Evolutionary conservation across 2,113 vertebrate species (phyloP), one percentile per base, ranked within the genome.

Genomic region (Notechis scutatus): DNA sequence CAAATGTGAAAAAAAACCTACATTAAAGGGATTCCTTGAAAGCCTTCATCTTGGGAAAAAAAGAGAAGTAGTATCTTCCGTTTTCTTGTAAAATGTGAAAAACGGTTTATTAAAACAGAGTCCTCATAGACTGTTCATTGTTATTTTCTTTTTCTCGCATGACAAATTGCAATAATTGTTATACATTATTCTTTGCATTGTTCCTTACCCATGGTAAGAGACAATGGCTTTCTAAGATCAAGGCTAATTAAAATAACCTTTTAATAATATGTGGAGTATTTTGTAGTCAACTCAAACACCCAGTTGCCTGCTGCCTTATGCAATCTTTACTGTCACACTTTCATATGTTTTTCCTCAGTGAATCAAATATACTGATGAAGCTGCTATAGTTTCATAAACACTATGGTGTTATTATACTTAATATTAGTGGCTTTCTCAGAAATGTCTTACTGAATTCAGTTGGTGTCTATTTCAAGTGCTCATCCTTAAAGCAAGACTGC

Each of bases 131-230:
- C 11, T 1, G 91, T 94, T 89, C 88, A 59, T 26, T 3, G 3
- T 89, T 94, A 74, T 91, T 93, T 91, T 90, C 1, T 94, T 20
- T 7, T 92, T 55, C 29, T 91, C 87, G 0, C 85, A 0, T 39
- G 54, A 61, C 90, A 93, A 92, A 92, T 90, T 0, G 7, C 39
- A 93, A 21, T 93, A 95, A 92, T 92, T 96, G 94, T 89, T 90
- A 92, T 61, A 88, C 21, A 39, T 94, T 85, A 56, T 81, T 24
- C 42, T 7, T 91, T 74, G 94, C 1, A 1, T 94, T 94, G 85
- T 96, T 96, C 91, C 93, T 90, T 45, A 91, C 47, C 54, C 89
- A 15, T 97, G 95, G 97, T 93, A 96, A 98, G 96, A 96, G 96
- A 95, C 5, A 1, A 94, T 94, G 92, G 94, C 90, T 94, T 94